Evolutionary conservation across 2,113 vertebrate genomes (phyloP), one percentile per base, ranked within the genome.

Genomic region (Lagenorhynchus albirostris): DNA sequence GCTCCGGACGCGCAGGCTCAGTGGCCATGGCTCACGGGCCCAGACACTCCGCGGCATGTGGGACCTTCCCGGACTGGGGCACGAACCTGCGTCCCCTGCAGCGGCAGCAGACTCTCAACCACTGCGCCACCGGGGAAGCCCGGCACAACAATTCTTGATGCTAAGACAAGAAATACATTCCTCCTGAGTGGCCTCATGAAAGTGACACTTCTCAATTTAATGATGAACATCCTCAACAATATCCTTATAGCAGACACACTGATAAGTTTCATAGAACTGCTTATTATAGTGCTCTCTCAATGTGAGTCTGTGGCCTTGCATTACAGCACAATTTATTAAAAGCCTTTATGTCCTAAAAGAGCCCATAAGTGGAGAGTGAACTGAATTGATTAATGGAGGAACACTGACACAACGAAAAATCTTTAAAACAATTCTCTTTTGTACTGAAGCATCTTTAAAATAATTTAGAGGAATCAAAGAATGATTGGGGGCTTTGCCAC

Each of bases 371-470:
- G 33, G 33, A 87, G 63, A 60, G 44, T 83, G 29, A 62, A 93
- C 80, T 92, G 53, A 26, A 63, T 23, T 81, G 73, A 15, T 90
- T 87, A 80, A 33, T 77, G 29, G 4, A 63, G 41, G n/a, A 71
- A 95, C 20, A 47, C 68, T 71, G 62, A 26, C 36, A 82, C 50
- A 62, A 38, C 87, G 23, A 89, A 74, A 92, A 82, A 92, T 80
- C 94, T 84, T 88, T 91, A 76, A 90, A 90, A 77, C 81, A 63
- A 68, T 70, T 92, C 74, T 79, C 47, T 80, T 55, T 68, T 68
- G 14, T 85, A 58, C 29, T 77, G 21, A 94, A 80, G 14, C 91
- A 95, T 76, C 25, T 95, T 94, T 94, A 86, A 74, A 97, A 80
- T 87, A 92, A 93, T 73, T 89, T 76, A 87, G 65, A 97, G 15